Percentiles rank a stretch among this genome's conserved stretches.
Conservation (phyloP, 2,113 vertebrate species). For the Oryzias curvinotus region DNA sequence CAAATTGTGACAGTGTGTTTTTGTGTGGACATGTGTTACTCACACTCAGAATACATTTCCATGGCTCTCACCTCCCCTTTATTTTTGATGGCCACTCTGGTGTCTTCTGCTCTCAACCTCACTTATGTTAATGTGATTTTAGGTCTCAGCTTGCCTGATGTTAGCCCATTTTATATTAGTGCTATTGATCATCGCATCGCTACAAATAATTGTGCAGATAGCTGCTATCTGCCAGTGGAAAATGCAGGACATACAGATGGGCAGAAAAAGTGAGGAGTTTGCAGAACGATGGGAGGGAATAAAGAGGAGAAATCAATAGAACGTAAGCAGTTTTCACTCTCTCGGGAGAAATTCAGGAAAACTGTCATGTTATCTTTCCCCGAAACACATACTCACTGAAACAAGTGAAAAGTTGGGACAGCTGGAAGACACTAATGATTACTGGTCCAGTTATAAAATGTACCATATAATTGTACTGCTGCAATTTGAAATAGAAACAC, state of each 20-base stretch:
- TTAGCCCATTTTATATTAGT: slow-evolving; percentile 65
- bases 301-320: slow-evolving; percentile 63
- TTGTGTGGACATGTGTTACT: slow-evolving; percentile 48
- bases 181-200: slow-evolving; percentile 68
- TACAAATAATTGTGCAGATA: slow-evolving; percentile 66
- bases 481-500: neutral
- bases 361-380: slow-evolving; percentile 29
- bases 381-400: slow-evolving; percentile 26
- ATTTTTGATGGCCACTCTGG: slow-evolving; percentile 41
- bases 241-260: slow-evolving; percentile 57
- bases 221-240: slow-evolving; percentile 61
- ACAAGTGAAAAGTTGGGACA: slow-evolving; percentile 6
- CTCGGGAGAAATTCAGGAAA: slow-evolving; percentile 45
- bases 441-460: neutral
- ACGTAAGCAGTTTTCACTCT: slow-evolving; percentile 66
- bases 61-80: slow-evolving; percentile 31
- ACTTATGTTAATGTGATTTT: slow-evolving; percentile 65
- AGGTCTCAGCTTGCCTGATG: slow-evolving; percentile 43
- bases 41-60: slow-evolving; percentile 45
- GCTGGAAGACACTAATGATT: slow-evolving; percentile 8
- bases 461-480: neutral
- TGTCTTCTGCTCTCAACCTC: slow-evolving; percentile 54
- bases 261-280: slow-evolving; percentile 62
- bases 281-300: slow-evolving; percentile 54
- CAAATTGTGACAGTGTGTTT: neutral